A percentile compares a stretch with the other conserved stretches of the same genome.
These are phyloP conservation scores for Parazoanthus atlanticus DNA, from an alignment of 92 coral and sea anemone genomes.

Conservation along the genomic window DNA sequence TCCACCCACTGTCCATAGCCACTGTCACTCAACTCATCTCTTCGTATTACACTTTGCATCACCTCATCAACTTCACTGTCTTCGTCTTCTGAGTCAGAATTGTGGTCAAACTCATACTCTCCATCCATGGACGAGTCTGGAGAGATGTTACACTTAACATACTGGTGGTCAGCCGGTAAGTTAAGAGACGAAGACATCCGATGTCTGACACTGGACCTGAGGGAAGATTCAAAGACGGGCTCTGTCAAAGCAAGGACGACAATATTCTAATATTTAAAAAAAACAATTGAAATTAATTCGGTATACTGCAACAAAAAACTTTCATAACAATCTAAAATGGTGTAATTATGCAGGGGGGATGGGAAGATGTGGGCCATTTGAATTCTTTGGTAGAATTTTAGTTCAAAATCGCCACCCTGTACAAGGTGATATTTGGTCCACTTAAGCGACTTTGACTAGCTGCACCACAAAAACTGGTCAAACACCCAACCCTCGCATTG, in stretches of 20 bases:
- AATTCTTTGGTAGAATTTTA: too few relatives aligned
- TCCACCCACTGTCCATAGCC: slow-evolving; percentile 93
- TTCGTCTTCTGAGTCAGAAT: slow-evolving; percentile 87
- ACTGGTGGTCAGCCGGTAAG: slow-evolving; percentile 58
- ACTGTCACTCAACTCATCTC: slow-evolving; percentile 90
- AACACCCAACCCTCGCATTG: too few relatives aligned
- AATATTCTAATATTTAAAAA: background rate
- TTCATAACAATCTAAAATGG: too few relatives aligned
- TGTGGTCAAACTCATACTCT: slow-evolving; percentile 95
- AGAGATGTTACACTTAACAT: slow-evolving; percentile 70
- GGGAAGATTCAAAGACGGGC: background rate
- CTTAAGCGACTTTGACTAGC: too few relatives aligned
- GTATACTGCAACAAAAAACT: background rate
- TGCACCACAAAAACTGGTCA: too few relatives aligned
- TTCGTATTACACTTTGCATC: slow-evolving; percentile 82
- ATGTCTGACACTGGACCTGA: slow-evolving; percentile 32
- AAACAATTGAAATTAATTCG: background rate
- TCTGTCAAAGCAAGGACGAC: background rate
- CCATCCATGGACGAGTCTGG: slow-evolving; percentile 96
- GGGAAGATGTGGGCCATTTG: too few relatives aligned
- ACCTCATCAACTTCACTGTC: slow-evolving; percentile 92
- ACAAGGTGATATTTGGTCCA: too few relatives aligned
- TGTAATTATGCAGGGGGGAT: too few relatives aligned
- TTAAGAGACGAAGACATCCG: slow-evolving; percentile 75
- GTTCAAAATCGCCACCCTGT: too few relatives aligned